Percentiles rank a stretch among this genome's conserved stretches.
Conservation (phyloP, 2,888 invertebrate genomes). For the Venustoraphidia nigricollis region DNA sequence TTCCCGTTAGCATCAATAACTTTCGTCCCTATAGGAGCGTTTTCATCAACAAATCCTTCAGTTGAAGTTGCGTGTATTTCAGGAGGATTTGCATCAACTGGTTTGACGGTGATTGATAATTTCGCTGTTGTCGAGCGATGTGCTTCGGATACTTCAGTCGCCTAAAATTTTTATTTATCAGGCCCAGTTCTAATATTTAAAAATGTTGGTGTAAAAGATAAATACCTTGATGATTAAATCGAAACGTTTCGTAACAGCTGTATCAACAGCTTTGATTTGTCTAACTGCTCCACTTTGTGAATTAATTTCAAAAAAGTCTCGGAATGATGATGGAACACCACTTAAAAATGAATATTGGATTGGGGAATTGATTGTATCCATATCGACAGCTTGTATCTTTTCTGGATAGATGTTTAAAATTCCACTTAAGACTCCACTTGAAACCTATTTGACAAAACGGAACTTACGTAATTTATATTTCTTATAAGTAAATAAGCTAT, state of each 20-base stretch:
- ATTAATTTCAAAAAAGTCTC: conserved; percentile 72
- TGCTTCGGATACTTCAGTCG: conserved; percentile 67
- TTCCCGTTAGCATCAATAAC: conserved; percentile 49
- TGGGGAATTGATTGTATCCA: conserved; percentile 73
- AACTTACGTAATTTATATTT: background rate
- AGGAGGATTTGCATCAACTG: conserved; percentile 76
- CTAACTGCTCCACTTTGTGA: conserved; percentile 63
- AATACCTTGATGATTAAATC: conserved; percentile 63
- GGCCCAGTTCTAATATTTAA: background rate
- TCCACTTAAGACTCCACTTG: conserved; percentile 69
- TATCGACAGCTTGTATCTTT: conserved; percentile 79
- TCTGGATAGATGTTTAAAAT: conserved; percentile 72
- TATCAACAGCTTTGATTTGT: conserved; percentile 67
- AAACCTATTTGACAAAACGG: conserved; percentile 37
- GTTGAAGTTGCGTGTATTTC: conserved; percentile 52
- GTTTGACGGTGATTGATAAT: conserved; percentile 64
- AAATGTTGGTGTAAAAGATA: background rate
- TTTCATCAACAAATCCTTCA: conserved; percentile 72
- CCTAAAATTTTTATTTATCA: conserved; percentile 29
- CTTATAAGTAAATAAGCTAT: background rate
- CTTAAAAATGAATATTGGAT: conserved; percentile 70
- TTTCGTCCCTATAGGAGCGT: conserved; percentile 69
- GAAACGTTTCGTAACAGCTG: conserved; percentile 61
- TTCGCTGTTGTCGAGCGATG: conserved; percentile 72
- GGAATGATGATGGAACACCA: conserved; percentile 62